A percentile compares a stretch with the other conserved stretches of the same genome.
phyloP scores from a whole-genome alignment of 2,113 vertebrate genomes.

The Agelaius phoeniceus region DNA sequence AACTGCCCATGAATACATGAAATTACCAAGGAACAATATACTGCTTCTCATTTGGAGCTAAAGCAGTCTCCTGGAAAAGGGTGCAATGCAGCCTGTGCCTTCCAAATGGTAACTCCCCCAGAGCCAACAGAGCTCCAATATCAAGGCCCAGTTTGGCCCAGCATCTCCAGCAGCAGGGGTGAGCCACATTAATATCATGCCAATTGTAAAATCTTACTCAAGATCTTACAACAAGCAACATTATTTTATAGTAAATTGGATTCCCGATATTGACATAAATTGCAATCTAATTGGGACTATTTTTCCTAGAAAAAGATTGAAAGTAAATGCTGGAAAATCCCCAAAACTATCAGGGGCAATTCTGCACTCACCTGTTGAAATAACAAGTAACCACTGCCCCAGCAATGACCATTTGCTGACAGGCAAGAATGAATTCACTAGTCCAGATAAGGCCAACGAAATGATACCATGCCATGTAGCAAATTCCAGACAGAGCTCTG shows the following conservation, averaged over 20 bases:
- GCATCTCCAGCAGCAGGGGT: neutral
- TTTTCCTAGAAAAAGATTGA: neutral
- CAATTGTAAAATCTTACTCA: neutral
- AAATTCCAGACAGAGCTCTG: slow-evolving; percentile 68
- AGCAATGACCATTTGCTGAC: slow-evolving; percentile 77
- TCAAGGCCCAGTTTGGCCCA: neutral
- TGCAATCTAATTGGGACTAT: neutral
- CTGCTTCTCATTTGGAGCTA: neutral
- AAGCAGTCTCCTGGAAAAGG: neutral
- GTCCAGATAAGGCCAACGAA: slow-evolving; percentile 81
- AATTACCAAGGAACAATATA: neutral
- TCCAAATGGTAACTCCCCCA: neutral
- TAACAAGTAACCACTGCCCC: slow-evolving; percentile 75
- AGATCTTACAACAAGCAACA: neutral
- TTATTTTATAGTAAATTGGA: neutral
- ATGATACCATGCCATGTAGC: slow-evolving; percentile 82
- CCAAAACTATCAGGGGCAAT: neutral
- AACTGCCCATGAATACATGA: neutral
- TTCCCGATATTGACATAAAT: neutral
- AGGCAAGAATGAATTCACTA: slow-evolving; percentile 80
- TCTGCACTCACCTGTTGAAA: slow-evolving; percentile 77
- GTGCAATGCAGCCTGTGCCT: neutral
- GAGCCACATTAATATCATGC: neutral
- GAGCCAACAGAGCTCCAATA: neutral
- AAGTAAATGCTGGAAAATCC: neutral